Evolutionary conservation across 2,113 vertebrate species (phyloP).

Genomic region (Rhineura floridana): DNA sequence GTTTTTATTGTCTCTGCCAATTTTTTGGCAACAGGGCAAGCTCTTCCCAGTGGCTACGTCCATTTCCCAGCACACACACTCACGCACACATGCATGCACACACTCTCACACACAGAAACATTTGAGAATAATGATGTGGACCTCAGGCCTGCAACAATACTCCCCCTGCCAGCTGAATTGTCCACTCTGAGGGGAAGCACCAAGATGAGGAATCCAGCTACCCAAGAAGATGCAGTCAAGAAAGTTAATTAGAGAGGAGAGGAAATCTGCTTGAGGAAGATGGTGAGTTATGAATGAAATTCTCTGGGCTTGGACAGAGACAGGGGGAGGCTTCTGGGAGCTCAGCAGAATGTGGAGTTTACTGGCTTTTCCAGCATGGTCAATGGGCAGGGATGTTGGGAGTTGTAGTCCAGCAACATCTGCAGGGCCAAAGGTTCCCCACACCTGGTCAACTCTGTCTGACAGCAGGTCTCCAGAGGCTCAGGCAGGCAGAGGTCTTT

Average conservation of each 20-base stretch:
- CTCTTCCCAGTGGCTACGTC: neutral
- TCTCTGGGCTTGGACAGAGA: neutral
- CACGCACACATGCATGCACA: too few relatives aligned
- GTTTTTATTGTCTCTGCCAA: neutral
- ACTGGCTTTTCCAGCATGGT: neutral
- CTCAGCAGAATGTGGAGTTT: neutral
- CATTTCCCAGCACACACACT: too few relatives aligned
- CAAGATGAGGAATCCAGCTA: neutral
- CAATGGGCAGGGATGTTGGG: too few relatives aligned
- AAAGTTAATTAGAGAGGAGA: neutral
- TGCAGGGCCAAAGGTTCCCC: too few relatives aligned
- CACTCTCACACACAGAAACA: neutral
- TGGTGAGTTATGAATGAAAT: too few relatives aligned
- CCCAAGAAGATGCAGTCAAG: neutral
- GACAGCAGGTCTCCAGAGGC: neutral
- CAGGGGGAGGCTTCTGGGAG: neutral
- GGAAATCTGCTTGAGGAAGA: neutral
- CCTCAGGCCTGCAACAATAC: neutral
- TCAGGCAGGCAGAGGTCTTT: neutral
- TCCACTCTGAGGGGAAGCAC: neutral
- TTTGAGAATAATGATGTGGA: neutral
- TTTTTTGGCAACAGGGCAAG: too few relatives aligned
- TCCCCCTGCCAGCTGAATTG: neutral
- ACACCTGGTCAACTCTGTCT: neutral
- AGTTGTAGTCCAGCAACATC: too few relatives aligned